These are phyloP conservation scores for Otolemur garnettii DNA, from an alignment of 2,113 vertebrate species.

Conservation along the genomic window DNA sequence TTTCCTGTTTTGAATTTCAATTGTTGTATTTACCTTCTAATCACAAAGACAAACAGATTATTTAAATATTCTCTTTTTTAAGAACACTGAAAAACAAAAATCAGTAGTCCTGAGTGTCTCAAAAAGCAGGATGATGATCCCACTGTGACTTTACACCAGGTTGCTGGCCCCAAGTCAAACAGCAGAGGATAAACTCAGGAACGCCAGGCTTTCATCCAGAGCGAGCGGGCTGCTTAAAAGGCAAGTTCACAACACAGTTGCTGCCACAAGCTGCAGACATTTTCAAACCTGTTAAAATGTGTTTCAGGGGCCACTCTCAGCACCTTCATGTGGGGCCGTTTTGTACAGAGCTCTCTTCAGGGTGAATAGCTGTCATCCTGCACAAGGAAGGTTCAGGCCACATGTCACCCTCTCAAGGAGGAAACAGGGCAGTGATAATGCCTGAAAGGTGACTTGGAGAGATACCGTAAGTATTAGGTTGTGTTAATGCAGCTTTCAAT, in stretches of 20 bases:
- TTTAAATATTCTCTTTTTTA: conserved; percentile 54
- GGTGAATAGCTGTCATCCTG: conserved; percentile 85
- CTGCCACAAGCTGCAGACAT: conserved; percentile 42
- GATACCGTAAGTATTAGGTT: conserved; percentile 81
- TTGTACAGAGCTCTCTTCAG: conserved; percentile 80
- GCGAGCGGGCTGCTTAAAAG: conserved; percentile 72
- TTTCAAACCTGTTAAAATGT: conserved; percentile 80
- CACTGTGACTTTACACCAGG: conserved; percentile 50
- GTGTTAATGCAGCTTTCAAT: conserved; percentile 82
- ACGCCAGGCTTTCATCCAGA: conserved; percentile 63
- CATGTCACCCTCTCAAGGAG: conserved; percentile 84
- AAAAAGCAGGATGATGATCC: conserved; percentile 24
- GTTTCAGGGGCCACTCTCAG: conserved; percentile 80
- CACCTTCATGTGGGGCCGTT: conserved; percentile 83
- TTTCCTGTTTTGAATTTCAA: conserved; percentile 78
- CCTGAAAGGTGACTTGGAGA: conserved; percentile 81
- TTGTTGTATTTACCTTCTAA: conserved; percentile 64
- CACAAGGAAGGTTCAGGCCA: conserved; percentile 82
- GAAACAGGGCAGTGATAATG: conserved; percentile 59
- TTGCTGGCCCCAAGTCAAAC: conserved; percentile 49
- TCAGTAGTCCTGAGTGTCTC: conserved; percentile 32
- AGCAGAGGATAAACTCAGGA: conserved; percentile 65
- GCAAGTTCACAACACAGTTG: conserved; percentile 41
- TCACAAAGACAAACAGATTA: conserved; percentile 9
- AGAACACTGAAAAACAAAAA: conserved; percentile 46